A percentile compares a stretch with the other conserved stretches of the same genome.
These are phyloP conservation scores for Mastomys natalensis DNA, from an alignment of 2,113 vertebrate genomes.

Conservation along the genomic window DNA sequence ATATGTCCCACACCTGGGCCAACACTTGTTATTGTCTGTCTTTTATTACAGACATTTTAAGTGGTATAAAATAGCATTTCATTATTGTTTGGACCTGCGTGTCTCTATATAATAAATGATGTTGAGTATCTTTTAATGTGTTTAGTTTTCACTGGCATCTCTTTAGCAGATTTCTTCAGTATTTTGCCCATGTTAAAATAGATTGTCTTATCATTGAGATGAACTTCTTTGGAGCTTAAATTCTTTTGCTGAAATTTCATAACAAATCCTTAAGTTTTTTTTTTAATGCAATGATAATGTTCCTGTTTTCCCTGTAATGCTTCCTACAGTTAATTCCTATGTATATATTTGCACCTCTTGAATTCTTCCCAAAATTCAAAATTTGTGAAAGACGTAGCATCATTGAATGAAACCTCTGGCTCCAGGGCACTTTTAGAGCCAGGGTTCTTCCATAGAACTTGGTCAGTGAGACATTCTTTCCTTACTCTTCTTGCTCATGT, in stretches of 20 bases:
- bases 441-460: background rate
- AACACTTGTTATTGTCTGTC: slow-evolving; percentile 27
- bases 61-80: slow-evolving; percentile 20
- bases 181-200: slow-evolving; percentile 30
- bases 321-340: slow-evolving; percentile 26
- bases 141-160: slow-evolving; percentile 18
- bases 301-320: background rate
- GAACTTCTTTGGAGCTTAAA: background rate
- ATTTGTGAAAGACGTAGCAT: background rate
- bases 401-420: background rate
- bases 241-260: background rate
- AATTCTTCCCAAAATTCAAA: background rate
- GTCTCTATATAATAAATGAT: background rate
- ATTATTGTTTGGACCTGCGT: slow-evolving; percentile 20
- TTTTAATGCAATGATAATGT: slow-evolving; percentile 8
- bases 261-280: slow-evolving; percentile 31
- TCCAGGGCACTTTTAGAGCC: background rate
- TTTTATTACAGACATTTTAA: slow-evolving; percentile 44
- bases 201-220: background rate
- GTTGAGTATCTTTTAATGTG: background rate
- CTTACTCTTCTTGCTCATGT: background rate
- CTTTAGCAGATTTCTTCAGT: slow-evolving; percentile 13
- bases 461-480: slow-evolving; percentile 1
- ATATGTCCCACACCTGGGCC: background rate
- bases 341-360: background rate